Evolutionary conservation across 2,888 invertebrate species (phyloP), one percentile per base, ranked within the genome.

Genomic region (Torymus tubicola): DNA sequence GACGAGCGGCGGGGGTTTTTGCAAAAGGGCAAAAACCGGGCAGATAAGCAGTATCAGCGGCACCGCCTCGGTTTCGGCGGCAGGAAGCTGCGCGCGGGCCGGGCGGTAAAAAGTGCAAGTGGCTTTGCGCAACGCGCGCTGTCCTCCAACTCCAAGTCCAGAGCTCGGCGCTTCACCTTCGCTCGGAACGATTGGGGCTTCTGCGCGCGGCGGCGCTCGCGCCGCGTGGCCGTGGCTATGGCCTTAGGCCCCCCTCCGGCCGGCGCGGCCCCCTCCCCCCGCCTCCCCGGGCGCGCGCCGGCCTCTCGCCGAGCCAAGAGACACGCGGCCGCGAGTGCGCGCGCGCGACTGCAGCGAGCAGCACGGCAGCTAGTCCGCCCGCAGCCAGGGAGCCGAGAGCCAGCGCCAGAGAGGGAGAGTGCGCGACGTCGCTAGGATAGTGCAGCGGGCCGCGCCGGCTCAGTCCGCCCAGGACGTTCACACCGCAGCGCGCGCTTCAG

Each of bases 161-260:
- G 42, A 42, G 42, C 42, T 12, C 16, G 57, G 73, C 73, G 74
- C 68, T 70, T 80, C 65, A 65, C 69, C 69, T 69, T 78, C 78
- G 81, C 63, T 67, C 64, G 64, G 18, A 61, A 24, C 64, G 67
- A 69, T 31, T 73, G 76, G 72, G 78, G 78, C 72, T 78, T 72
- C 80, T 60, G 76, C 61, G 82, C 78, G 82, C 82, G 84, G 82
- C 75, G 69, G 63, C 63, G 16, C 52, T 55, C 18, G 80, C 79
- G 79, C 81, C 78, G 81, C 42, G 87, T 90, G 90, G 89, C 90
- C 90, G 89, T 90, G 90, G 90, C 90, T 90, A 89, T 90, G 90
- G 90, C 90, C 90, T 90, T 90, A 89, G 87, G 85, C 58, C 24
- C 61, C 31, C 70, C 80, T 73, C 53, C 53, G 42, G 42, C 42